These are phyloP conservation scores for Gadus macrocephalus DNA, from an alignment of 2,113 vertebrate genomes.

Conservation along the genomic window DNA sequence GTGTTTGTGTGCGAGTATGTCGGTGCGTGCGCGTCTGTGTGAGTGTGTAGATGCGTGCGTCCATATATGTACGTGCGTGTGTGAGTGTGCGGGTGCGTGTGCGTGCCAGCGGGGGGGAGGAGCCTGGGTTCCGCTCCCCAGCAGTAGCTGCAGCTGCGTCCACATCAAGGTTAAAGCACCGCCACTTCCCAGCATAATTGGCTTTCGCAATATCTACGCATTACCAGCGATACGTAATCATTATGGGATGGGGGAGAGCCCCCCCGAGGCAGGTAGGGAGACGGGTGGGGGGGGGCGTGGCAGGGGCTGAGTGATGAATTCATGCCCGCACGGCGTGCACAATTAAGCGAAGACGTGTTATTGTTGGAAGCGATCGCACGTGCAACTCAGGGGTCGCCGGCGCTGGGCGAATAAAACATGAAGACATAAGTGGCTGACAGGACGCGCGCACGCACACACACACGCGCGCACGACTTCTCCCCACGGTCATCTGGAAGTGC, in stretches of 20 bases:
- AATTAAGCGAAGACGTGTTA: constrained; percentile 64
- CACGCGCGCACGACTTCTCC: no score
- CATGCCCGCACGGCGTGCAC: constrained; percentile 43
- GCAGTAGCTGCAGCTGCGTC: no score
- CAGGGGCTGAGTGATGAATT: constrained; percentile 37
- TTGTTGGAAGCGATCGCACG: constrained; percentile 57
- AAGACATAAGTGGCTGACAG: constrained; percentile 42
- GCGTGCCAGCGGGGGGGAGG: no score
- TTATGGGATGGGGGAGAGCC: constrained; percentile 23
- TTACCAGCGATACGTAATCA: constrained; percentile 38
- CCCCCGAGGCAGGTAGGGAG: constrained; percentile 16
- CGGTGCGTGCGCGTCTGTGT: no score
- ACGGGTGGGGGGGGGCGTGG: constrained; percentile 8
- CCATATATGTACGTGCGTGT: no score
- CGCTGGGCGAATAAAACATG: constrained; percentile 56
- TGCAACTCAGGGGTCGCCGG: constrained; percentile 56
- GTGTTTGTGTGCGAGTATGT: no score
- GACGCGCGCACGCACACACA: no score
- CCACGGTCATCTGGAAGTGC: no score
- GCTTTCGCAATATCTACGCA: constrained; percentile 23
- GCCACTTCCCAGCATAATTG: constrained; percentile 39
- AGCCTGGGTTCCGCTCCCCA: no score
- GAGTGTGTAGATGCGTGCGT: no score
- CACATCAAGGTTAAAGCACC: constrained; percentile 28
- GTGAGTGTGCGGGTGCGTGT: background rate